A percentile compares a stretch with the other conserved stretches of the same genome.
Evolutionary conservation across 2,113 vertebrate species (phyloP).

Genomic region (Tragelaphus buxtoni): DNA sequence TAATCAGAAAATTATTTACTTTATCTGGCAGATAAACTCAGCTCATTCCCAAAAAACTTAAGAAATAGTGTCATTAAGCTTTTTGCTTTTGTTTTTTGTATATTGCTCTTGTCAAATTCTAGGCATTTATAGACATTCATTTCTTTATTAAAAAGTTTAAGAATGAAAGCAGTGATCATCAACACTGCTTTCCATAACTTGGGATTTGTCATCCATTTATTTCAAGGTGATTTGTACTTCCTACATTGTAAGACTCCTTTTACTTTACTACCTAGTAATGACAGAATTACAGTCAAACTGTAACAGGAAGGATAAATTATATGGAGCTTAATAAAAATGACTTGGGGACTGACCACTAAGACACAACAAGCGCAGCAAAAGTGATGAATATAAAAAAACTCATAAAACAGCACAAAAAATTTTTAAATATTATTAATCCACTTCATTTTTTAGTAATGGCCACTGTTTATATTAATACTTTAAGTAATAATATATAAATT

Average conservation of each 20-base stretch:
- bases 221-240: background rate
- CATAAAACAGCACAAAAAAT: background rate
- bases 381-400: background rate
- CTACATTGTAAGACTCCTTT: background rate
- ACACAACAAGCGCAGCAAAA: background rate
- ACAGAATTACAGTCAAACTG: background rate
- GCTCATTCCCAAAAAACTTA: background rate
- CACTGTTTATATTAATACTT: background rate
- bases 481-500: background rate
- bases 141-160: background rate
- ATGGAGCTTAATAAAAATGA: background rate
- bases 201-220: background rate
- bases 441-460: background rate
- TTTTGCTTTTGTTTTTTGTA: background rate
- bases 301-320: background rate
- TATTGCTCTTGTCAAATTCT: background rate
- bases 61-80: background rate
- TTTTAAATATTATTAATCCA: background rate
- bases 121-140: background rate
- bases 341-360: background rate
- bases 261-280: background rate
- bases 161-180: background rate
- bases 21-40: background rate
- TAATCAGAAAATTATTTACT: background rate
- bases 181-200: background rate